phyloP scores from a whole-genome alignment of 1,140 invertebrate genomes.

The Cotesia glomerata region DNA sequence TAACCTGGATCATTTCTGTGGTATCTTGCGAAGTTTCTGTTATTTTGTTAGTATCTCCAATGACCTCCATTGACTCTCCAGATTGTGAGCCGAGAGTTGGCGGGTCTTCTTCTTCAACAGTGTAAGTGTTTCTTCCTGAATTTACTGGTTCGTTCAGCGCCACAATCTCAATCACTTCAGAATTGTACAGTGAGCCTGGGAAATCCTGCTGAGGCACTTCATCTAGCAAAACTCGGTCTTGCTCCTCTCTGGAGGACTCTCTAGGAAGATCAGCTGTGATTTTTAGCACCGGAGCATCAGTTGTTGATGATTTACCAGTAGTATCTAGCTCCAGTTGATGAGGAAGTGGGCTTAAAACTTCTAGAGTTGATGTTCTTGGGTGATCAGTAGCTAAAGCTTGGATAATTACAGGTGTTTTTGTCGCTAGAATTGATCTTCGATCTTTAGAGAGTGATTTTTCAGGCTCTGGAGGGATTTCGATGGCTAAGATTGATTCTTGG shows the following conservation, averaged over 20 bases:
- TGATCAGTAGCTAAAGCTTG: too few relatives aligned
- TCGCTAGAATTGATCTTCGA: too few relatives aligned
- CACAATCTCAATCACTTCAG: constrained; percentile 62
- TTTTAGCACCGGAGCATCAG: too few relatives aligned
- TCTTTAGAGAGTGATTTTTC: too few relatives aligned
- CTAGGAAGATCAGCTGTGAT: too few relatives aligned
- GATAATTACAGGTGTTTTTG: too few relatives aligned
- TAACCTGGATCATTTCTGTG: constrained; percentile 60
- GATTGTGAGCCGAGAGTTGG: background rate
- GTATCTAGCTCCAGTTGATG: too few relatives aligned
- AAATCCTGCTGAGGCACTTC: constrained; percentile 44
- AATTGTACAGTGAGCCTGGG: constrained; percentile 42
- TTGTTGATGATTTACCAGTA: too few relatives aligned
- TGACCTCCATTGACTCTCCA: background rate
- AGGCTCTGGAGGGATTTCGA: too few relatives aligned
- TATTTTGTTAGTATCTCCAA: constrained; percentile 20
- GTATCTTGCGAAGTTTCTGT: background rate
- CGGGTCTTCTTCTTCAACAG: constrained; percentile 26
- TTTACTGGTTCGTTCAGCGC: constrained; percentile 48
- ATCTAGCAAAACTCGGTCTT: background rate
- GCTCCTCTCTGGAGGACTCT: background rate
- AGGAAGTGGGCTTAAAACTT: too few relatives aligned
- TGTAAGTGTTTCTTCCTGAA: constrained; percentile 15
- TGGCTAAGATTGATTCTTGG: too few relatives aligned
- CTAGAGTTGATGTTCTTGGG: too few relatives aligned